Base-by-base conservation (phyloP, 2,113 vertebrate genomes). In the Origma solitaria region DNA sequence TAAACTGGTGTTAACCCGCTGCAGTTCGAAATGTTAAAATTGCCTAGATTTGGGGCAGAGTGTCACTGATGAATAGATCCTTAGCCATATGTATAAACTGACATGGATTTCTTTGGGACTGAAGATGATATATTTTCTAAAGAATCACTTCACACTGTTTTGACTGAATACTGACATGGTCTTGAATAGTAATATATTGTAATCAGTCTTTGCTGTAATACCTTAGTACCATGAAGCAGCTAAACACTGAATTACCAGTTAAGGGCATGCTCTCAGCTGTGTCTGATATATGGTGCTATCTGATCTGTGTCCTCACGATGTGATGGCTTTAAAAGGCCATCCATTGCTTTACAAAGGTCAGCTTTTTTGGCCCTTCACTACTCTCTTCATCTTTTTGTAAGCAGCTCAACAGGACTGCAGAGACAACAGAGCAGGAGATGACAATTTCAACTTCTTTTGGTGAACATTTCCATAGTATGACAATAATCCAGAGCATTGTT, bases 1-100 rank as follows among this genome's bases (percentile, higher is more conserved):
- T 91, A 94, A 97, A 76, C 86, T 85, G 65, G 30, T 85, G 88
- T 95, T 97, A 96, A 90, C 78, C 50, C 23, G 19, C 54, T 91
- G 57, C 10, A 86, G 44, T 92, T 92, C 94, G 83, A 83, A 97
- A 88, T 88, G 84, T 44, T 92, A 73, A 49, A 86, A 28, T 60
- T 97, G 61, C 47, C 62, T 86, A 69, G 69, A 89, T 94, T 70
- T 56, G 49, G 80, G 77, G 51, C 14, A 81, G 33, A 15, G 51
- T 84, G 57, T 65, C 6, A 53, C 33, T 35, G 42, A 66, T 85
- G 8, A 76, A 82, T 38, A 83, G 61, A 69, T 84, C 76, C 31
- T n/a, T 57, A 45, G 42, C 15, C 40, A 47, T 51, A 38, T 45
- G 3, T 44, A 38, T 56, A 54, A 62, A 5, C 25, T 57, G 30